A percentile compares a stretch with the other conserved stretches of the same genome.
Evolutionary conservation across 2,888 invertebrate species (phyloP).

Genomic region (Spodoptera exigua): DNA sequence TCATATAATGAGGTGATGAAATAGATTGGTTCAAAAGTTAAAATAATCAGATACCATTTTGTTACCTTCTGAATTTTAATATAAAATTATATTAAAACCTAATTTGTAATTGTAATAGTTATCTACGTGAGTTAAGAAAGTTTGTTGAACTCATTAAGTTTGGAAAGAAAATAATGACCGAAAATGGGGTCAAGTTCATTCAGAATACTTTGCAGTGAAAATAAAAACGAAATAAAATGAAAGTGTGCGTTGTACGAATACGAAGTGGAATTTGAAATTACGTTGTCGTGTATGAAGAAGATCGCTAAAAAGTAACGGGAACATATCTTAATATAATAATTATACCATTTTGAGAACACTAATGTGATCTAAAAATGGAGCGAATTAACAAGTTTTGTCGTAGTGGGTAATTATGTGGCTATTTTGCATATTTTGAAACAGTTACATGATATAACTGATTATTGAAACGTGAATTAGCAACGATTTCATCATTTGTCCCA

Average conservation of each 20-base stretch:
- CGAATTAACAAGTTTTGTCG: constrained; percentile 19
- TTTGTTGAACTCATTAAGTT: constrained; percentile 22
- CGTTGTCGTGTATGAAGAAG: neutral
- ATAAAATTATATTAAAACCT: neutral
- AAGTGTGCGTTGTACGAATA: constrained; percentile 20
- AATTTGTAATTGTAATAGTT: neutral
- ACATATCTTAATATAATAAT: constrained; percentile 10
- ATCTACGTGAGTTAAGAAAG: constrained; percentile 19
- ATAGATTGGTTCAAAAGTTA: too few relatives aligned
- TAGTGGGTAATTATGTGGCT: neutral
- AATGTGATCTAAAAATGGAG: constrained; percentile 25
- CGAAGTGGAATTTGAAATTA: neutral
- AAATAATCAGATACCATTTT: too few relatives aligned
- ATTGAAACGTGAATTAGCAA: too few relatives aligned
- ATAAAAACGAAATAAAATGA: constrained; percentile 28
- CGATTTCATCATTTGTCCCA: too few relatives aligned
- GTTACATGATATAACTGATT: neutral
- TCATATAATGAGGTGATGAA: too few relatives aligned
- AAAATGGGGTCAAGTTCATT: constrained; percentile 46
- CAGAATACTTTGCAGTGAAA: constrained; percentile 6
- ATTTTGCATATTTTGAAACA: constrained; percentile 4
- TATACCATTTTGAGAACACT: constrained; percentile 28
- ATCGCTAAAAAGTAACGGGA: constrained; percentile 33
- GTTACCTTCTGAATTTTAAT: neutral
- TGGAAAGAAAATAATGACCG: constrained; percentile 12